Percentiles rank a stretch among this genome's conserved stretches.
Evolutionary conservation across 2,113 vertebrate species (phyloP).

Genomic region (Galemys pyrenaicus): DNA sequence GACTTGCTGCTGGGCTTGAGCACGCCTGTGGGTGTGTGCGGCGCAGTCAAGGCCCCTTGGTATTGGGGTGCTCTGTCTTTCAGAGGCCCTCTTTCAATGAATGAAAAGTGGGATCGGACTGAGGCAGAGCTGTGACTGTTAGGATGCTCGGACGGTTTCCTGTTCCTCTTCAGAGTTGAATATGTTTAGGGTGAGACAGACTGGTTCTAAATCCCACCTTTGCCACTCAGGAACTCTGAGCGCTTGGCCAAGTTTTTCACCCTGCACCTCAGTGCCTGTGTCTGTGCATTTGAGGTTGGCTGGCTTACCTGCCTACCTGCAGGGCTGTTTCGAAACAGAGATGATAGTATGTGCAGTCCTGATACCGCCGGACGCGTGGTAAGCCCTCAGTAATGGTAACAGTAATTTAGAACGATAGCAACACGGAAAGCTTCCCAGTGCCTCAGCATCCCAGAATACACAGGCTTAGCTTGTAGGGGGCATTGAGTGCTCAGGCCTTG

Average conservation of each 20-base stretch:
- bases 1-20: accelerated
- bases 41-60: not conserved
- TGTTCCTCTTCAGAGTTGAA: not conserved
- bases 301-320: not conserved
- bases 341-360: not conserved
- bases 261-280: not conserved
- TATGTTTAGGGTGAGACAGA: not conserved
- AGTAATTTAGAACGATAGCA: not conserved
- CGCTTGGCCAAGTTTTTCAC: not conserved
- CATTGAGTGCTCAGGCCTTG: not conserved
- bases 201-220: not conserved
- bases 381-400: not conserved
- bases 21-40: not conserved
- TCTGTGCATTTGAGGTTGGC: not conserved
- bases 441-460: accelerated
- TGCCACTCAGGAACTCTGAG: not conserved
- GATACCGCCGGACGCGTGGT: not conserved
- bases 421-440: not conserved
- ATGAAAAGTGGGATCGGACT: not conserved
- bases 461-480: too few species aligned
- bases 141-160: not conserved
- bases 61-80: not conserved
- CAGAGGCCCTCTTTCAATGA: not conserved
- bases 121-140: not conserved
- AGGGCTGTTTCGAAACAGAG: not conserved